Base-by-base conservation (phyloP, 64 coral and sea anemone species). In the Stichodactyla helianthus region DNA sequence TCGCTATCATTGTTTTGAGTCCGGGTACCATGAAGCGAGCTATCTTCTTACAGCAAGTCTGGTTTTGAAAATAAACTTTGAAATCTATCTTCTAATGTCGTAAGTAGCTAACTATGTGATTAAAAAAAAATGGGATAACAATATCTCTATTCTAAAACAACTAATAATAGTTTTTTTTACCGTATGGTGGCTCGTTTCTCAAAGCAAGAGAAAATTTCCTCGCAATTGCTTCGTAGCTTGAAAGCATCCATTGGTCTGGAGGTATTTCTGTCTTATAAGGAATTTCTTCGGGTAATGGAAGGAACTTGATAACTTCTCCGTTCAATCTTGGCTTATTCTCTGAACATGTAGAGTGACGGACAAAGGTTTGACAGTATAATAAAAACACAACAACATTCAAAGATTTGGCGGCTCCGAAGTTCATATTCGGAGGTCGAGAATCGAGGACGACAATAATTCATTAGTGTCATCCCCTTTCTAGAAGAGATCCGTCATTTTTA, bases 261-360 rank as follows among this genome's bases (percentile, higher is more conserved):
- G 56, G 79, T 82, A 56, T 83, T 35, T 67, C 50, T 54, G 86
- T 82, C 13, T 54, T 92, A 64, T 92, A 92, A 59, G 79, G 68
- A 68, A 52, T 83, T 64, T 85, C 83, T 82, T 59, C 78, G 51
- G 56, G 60, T 17, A 92, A 76, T 44, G 84, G 84, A 51, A 55
- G 67, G 55, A 92, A 92, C 54, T 77, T 53, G 2, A 92, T 87
- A 19, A 52, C 53, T 82, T 92, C 85, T 60, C 90, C 90, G 17
- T 74, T 35, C 27, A 92, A 17, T 31, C 44, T 55, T 51, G 83
- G 52, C 28, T 84, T 28, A 84, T 81, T 51, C 52, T 19, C 12
- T 19, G 52, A n/a, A 52, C 50, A 81, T 20, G 35, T 20, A 7
- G 51, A 53, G 20, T 20, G 17, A 2, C 18, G 44, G 53, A 81